Evolutionary conservation across 2,113 vertebrate genomes (phyloP).

Genomic region (Puffinus mauretanicus): DNA sequence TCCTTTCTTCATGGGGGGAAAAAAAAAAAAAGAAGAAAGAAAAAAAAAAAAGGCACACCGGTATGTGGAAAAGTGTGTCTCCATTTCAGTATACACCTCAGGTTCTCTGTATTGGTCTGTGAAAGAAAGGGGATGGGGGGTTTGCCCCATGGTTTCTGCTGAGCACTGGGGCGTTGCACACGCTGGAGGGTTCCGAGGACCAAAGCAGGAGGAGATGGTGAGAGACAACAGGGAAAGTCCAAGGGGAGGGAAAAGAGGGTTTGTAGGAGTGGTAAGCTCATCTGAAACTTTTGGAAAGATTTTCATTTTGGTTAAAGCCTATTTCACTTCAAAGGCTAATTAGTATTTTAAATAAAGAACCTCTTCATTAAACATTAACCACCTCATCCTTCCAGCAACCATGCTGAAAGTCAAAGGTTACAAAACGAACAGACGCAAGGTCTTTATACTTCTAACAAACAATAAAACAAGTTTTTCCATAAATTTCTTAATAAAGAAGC

Average conservation of each 20-base stretch:
- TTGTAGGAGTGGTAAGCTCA: neutral
- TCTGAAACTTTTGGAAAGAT: neutral
- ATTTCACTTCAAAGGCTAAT: neutral
- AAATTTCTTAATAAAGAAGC: neutral
- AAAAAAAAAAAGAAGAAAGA: neutral
- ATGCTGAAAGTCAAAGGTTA: neutral
- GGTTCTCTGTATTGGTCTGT: neutral
- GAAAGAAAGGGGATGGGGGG: neutral
- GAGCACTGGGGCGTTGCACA: neutral
- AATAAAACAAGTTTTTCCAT: neutral
- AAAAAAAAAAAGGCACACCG: neutral
- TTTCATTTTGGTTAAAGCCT: neutral
- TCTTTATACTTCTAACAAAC: neutral
- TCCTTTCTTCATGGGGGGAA: neutral
- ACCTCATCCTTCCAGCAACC: neutral
- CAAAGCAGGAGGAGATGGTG: neutral
- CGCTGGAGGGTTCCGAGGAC: neutral
- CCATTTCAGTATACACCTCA: constrained; percentile 8
- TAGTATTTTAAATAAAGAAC: neutral
- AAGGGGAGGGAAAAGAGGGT: neutral
- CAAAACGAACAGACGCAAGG: neutral
- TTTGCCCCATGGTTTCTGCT: neutral
- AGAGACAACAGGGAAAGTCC: neutral
- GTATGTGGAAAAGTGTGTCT: neutral
- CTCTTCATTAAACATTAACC: neutral